Evolutionary conservation across 2,888 invertebrate species (phyloP).

Genomic region (Pammene aurita): DNA sequence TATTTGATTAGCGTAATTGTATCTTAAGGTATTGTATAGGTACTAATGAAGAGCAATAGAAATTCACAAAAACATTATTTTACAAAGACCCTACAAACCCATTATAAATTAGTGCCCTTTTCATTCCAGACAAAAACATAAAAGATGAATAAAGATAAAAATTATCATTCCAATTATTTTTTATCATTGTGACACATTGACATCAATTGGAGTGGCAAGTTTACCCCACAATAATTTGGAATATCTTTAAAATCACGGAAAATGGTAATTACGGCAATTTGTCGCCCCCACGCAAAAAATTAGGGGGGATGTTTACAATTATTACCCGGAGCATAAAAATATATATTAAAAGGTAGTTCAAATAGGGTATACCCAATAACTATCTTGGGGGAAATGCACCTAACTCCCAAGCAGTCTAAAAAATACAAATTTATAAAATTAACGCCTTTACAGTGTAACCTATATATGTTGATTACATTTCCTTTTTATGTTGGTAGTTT

Average conservation of each 20-base stretch:
- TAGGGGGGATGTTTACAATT: conserved; percentile 25
- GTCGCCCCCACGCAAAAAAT: conserved; percentile 51
- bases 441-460: too few relatives aligned
- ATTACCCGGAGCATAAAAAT: neutral
- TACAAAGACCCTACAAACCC: neutral
- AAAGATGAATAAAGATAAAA: conserved; percentile 26
- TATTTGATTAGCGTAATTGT: neutral
- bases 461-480: too few relatives aligned
- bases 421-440: too few relatives aligned
- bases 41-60: neutral
- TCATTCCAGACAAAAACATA: conserved; percentile 9
- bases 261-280: conserved; percentile 73
- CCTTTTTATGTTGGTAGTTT: too few relatives aligned
- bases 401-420: too few relatives aligned
- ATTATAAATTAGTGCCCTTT: conserved; percentile 19
- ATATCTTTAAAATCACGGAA: conserved; percentile 62
- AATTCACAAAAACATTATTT: conserved; percentile 1
- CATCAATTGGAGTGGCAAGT: conserved; percentile 63
- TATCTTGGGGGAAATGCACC: too few relatives aligned
- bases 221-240: conserved; percentile 64
- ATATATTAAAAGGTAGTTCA: neutral
- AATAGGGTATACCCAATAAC: neutral
- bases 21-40: neutral
- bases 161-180: conserved; percentile 43
- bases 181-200: conserved; percentile 65